Conservation (phyloP, 2,888 invertebrate genomes). For the Margaritifera margaritifera region DNA sequence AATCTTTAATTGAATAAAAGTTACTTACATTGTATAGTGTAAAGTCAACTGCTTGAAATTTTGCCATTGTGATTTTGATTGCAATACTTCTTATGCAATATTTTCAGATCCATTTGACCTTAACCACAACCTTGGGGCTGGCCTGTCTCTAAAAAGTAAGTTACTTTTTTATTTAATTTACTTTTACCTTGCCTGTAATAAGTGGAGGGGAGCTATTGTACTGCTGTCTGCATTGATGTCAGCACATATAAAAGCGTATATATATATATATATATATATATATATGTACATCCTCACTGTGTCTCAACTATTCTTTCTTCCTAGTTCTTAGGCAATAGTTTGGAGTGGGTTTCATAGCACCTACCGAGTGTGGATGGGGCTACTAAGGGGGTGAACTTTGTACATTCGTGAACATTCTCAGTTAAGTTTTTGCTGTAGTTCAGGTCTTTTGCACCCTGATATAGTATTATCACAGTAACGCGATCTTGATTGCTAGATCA, state of each 20-base stretch:
- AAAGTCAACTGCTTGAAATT: background rate
- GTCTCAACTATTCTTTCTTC: background rate
- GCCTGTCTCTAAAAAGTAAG: constrained; percentile 76
- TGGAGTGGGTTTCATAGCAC: no score
- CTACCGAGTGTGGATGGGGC: no score
- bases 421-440: no score
- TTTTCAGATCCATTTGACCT: constrained; percentile 78
- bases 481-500: no score
- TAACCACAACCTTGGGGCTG: constrained; percentile 77
- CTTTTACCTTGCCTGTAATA: no score
- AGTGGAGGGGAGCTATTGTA: background rate
- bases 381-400: no score
- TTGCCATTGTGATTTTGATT: background rate
- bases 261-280: background rate
- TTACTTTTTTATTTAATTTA: constrained; percentile 16
- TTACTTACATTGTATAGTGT: no score
- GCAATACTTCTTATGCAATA: constrained; percentile 13
- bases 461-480: no score
- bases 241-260: background rate
- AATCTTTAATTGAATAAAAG: no score
- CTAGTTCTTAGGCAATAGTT: no score
- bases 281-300: background rate
- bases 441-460: no score
- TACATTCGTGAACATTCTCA: no score
- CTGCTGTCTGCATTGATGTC: background rate